These are phyloP conservation scores for Amaurobius ferox DNA, from an alignment of 2,888 invertebrate species.

Conservation along the genomic window DNA sequence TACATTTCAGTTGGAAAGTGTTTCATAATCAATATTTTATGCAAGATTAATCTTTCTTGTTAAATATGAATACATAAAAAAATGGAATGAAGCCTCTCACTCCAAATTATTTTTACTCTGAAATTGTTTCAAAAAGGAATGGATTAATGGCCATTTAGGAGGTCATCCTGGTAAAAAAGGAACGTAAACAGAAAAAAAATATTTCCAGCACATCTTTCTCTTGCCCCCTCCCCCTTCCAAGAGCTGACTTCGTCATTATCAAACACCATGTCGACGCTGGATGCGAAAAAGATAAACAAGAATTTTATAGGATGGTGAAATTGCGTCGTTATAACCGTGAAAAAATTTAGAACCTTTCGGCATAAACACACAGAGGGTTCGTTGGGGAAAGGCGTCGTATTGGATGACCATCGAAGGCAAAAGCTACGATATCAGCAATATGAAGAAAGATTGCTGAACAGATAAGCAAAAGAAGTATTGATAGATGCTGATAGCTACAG, in stretches of 20 bases:
- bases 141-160: conserved; percentile 38
- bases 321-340: conserved; percentile 37
- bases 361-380: background rate
- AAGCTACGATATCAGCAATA: too few species aligned
- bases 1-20: too few species aligned
- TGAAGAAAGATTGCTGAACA: too few species aligned
- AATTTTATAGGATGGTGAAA: conserved; percentile 67
- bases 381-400: background rate
- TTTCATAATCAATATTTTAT: too few species aligned
- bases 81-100: too few species aligned
- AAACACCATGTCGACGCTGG: conserved; percentile 20
- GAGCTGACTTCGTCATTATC: conserved; percentile 30
- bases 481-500: too few species aligned
- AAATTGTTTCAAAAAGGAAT: conserved; percentile 24
- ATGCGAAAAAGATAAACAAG: conserved; percentile 53
- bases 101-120: conserved; percentile 34
- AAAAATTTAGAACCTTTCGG: background rate
- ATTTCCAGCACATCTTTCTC: conserved; percentile 5
- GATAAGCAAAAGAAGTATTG: too few species aligned
- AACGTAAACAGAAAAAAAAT: conserved; percentile 47
- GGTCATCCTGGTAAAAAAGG: conserved; percentile 65
- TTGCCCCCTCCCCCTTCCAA: background rate
- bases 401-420: too few species aligned
- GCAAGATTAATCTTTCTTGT: too few species aligned
- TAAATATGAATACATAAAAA: too few species aligned